Base-by-base conservation (phyloP, 2,113 vertebrate genomes). In the Planiliza haematocheilus region DNA sequence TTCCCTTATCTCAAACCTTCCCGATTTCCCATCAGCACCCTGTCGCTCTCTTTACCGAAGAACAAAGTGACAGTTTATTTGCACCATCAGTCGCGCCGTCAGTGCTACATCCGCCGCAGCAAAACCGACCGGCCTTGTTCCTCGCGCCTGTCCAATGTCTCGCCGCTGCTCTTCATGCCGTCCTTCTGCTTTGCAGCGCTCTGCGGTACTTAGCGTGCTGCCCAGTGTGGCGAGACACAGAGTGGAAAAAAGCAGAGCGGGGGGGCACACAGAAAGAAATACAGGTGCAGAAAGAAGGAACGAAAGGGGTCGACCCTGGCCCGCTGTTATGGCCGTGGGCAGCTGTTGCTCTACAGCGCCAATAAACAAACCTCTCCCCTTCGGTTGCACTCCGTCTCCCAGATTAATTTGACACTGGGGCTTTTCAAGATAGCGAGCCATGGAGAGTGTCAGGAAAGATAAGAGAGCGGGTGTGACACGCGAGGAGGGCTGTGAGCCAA, bases 371-470 rank as follows among this genome's bases (percentile, higher is more conserved):
- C 1, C 66, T 74, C 75, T 68, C 43, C 49, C 9, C 13, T 70
- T 65, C 71, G 59, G 65, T 78, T 73, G 49, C 46, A 72, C 39
- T 70, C 82, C 56, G 71, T 84, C 72, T 63, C 78, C 38, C 24
- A 76, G 61, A 85, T 83, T 81, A 76, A 48, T 68, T 69, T 79
- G 76, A 83, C 68, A 46, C 41, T 34, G 1, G 0, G 13, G 21
- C 59, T 70, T 77, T 78, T 81, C 43, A 57, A 83, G 36, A 82
- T 67, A 50, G 39, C 41, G 49, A 62, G 60, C 77, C 66, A 58
- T 24, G 37, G 62, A 73, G 56, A 59, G 61, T 78, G 84, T 84
- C 71, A 80, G 55, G 77, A 71, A 79, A 76, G 87, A 86, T 79
- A 84, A 79, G 48, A 52, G 46, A 43, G 70, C 1, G 21, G 42